Evolutionary conservation across 2,113 vertebrate species (phyloP).

Genomic region (Myocastor coypus): DNA sequence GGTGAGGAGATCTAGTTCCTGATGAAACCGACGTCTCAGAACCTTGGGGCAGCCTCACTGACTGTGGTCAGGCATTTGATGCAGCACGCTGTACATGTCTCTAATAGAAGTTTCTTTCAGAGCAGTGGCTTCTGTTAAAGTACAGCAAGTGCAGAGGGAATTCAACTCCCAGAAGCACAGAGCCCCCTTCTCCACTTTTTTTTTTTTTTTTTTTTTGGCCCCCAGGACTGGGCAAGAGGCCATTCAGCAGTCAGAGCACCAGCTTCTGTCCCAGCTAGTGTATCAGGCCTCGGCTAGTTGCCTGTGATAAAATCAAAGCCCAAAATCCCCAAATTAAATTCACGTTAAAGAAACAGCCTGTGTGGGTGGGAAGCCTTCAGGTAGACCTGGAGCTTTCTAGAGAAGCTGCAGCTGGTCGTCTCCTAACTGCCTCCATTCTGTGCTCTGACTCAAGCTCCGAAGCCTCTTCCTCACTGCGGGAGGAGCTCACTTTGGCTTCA

Average conservation of each 20-base stretch:
- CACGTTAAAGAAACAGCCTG: background rate
- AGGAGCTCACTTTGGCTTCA: background rate
- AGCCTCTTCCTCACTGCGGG: background rate
- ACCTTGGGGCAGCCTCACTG: background rate
- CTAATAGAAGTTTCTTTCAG: background rate
- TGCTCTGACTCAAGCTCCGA: background rate
- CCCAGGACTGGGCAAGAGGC: background rate
- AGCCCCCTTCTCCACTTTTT: background rate
- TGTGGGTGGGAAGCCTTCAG: background rate
- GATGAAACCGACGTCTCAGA: background rate
- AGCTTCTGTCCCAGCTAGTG: background rate
- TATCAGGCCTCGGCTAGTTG: background rate
- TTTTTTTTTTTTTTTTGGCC: background rate
- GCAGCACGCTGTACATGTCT: background rate
- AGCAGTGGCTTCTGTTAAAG: background rate
- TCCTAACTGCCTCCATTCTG: background rate
- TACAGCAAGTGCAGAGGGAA: background rate
- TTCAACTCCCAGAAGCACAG: background rate
- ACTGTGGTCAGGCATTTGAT: background rate
- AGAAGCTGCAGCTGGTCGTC: background rate
- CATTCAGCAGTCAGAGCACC: background rate
- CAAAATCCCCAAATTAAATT: background rate
- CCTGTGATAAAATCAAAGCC: background rate
- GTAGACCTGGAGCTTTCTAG: background rate
- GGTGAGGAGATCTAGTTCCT: background rate